Conservation (phyloP, 2,888 invertebrate species). For the Spisula subtruncata region DNA sequence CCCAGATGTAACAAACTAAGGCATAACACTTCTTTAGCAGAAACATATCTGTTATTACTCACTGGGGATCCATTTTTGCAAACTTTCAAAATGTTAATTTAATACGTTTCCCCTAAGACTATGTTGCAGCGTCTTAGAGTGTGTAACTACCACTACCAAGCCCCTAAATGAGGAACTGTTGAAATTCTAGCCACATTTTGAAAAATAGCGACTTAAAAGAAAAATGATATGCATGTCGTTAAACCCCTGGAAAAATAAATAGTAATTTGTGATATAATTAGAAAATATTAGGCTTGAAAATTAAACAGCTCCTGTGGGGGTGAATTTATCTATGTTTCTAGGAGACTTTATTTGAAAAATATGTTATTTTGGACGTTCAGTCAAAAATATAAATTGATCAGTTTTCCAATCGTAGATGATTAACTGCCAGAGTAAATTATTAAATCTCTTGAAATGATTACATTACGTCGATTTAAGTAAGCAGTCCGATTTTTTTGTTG, state of each 20-base stretch:
- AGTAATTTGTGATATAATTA: conserved; percentile 26
- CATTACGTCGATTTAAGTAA: too few relatives aligned
- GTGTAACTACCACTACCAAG: conserved; percentile 38
- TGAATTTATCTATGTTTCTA: neutral
- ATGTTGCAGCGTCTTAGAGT: conserved; percentile 53
- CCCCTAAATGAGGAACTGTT: conserved; percentile 45
- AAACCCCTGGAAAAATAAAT: conserved; percentile 42
- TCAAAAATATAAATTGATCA: neutral
- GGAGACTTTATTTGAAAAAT: neutral
- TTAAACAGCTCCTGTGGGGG: neutral
- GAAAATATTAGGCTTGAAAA: neutral
- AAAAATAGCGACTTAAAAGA: neutral
- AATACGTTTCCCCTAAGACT: conserved; percentile 53
- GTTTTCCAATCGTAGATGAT: too few relatives aligned
- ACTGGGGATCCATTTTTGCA: conserved; percentile 46
- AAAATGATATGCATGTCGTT: conserved; percentile 32
- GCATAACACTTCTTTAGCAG: conserved; percentile 38
- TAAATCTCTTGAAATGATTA: too few relatives aligned
- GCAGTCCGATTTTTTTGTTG: too few relatives aligned
- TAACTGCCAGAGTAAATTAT: too few relatives aligned
- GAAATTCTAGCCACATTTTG: conserved; percentile 38
- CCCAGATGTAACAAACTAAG: conserved; percentile 20
- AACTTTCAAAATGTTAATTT: conserved; percentile 65
- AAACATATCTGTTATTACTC: conserved; percentile 50
- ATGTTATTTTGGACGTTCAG: neutral